phyloP scores from a whole-genome alignment of 1,140 invertebrate species.

The Daktulosphaira vitifoliae region DNA sequence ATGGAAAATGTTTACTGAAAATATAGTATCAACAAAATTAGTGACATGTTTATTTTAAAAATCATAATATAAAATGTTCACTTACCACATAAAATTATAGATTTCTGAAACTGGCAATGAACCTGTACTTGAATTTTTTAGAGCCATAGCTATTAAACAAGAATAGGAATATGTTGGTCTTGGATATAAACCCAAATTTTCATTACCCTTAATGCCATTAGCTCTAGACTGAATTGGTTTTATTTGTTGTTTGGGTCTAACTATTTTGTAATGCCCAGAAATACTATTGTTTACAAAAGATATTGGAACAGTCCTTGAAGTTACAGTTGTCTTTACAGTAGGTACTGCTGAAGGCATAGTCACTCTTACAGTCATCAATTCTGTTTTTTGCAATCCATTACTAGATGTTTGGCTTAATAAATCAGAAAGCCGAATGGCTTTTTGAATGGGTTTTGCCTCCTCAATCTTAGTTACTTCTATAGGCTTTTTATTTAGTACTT shows the following conservation, averaged over 20 bases:
- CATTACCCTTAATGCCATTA: neutral
- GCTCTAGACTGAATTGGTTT: constrained; percentile 29
- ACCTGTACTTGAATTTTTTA: constrained; percentile 90
- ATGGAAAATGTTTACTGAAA: constrained; percentile 91
- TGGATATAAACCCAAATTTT: constrained; percentile 57
- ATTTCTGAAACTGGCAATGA: constrained; percentile 95
- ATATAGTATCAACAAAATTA: constrained; percentile 40
- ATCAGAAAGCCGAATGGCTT: constrained; percentile 40
- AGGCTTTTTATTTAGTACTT: constrained; percentile 19
- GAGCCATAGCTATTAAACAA: constrained; percentile 92
- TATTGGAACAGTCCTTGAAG: constrained; percentile 25
- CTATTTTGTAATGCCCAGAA: constrained; percentile 12
- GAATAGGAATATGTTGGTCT: constrained; percentile 97
- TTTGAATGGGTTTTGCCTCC: constrained; percentile 47
- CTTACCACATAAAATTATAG: constrained; percentile 96
- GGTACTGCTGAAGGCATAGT: constrained; percentile 41
- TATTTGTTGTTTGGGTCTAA: constrained; percentile 21
- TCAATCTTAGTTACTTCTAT: constrained; percentile 39
- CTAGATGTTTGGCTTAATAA: constrained; percentile 37
- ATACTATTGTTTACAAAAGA: constrained; percentile 28
- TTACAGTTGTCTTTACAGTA: constrained; percentile 15
- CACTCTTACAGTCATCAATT: constrained; percentile 45
- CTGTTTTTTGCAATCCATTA: constrained; percentile 42
- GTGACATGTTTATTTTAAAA: neutral
- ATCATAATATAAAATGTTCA: neutral